phyloP scores from a whole-genome alignment of 2,888 invertebrate genomes.

The Glyphotaelius pellucidus region DNA sequence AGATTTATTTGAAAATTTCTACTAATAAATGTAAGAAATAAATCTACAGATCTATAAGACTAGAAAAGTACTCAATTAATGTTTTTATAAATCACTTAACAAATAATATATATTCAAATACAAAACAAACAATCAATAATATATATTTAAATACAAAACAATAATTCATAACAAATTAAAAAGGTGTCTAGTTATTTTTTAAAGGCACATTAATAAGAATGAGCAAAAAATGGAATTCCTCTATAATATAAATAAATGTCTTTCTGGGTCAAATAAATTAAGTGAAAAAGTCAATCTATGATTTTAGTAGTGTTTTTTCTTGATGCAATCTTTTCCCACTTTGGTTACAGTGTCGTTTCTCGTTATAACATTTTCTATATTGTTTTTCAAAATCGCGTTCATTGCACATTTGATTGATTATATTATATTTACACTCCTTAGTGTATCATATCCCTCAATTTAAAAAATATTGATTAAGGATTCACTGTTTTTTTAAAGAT shows the following conservation, averaged over 20 bases:
- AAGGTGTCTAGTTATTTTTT: not conserved
- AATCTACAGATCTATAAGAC: not conserved
- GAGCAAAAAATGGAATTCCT: not conserved
- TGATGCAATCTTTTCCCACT: not conserved
- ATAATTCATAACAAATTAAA: not conserved
- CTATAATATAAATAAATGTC: not conserved
- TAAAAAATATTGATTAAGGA: not conserved
- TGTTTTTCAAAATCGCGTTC: not conserved
- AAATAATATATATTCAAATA: not conserved
- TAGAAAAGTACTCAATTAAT: not conserved
- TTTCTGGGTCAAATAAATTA: not conserved
- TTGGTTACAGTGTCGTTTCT: not conserved
- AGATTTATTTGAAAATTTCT: not conserved
- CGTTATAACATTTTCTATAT: not conserved
- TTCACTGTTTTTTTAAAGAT: not conserved
- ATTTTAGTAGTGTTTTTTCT: not conserved
- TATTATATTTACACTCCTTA: not conserved
- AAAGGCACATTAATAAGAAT: not conserved
- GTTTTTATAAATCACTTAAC: not conserved
- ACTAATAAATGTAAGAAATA: not conserved
- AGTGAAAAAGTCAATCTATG: not conserved
- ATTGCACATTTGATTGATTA: not conserved
- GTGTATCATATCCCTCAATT: not conserved
- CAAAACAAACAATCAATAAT: not conserved
- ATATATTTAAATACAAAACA: not conserved